Evolutionary conservation across 2,113 vertebrate genomes (phyloP), one percentile per base, ranked within the genome.

Genomic region (Talpa occidentalis): DNA sequence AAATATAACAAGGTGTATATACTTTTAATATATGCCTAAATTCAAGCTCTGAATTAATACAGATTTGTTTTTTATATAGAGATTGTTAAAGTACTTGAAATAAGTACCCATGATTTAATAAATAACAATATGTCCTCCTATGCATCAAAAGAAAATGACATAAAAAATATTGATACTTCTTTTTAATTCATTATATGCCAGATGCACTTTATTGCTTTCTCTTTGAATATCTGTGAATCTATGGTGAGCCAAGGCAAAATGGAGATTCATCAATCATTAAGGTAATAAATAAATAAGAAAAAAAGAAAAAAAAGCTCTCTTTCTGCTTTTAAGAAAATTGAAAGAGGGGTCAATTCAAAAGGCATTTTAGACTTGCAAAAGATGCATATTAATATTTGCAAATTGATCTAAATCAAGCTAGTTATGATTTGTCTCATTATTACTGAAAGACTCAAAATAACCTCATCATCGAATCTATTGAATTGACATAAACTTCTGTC

Each of bases 401-500:
- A 28, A 72, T 66, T 88, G 22, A 32, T 40, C 21, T 14, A 80
- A 88, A 73, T 77, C 69, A 88, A 78, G 8, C 3, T 79, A 28
- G 30, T 42, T 76, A 10, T 0, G 0, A 49, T 78, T 82, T n/a
- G n/a, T 40, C 17, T 24, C 17, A 35, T 26, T 85, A 60, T 52
- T 64, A 37, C 24, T 44, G 22, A 91, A 78, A 60, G 0, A 10
- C 35, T 88, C 28, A 40, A 2, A 47, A 86, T 26, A 66, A 1
- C 0, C 19, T 86, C 17, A 4, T n/a, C 5, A 16, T 14, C n/a
- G 67, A 0, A 17, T 42, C 35, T 16, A 19, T 37, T 26, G n/a
- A 91, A 94, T n/a, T 92, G 49, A 91, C 73, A 56, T 67, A 42
- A 88, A 52, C 11, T 77, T 69, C 84, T 49, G 6, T 59, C 28